phyloP scores from a whole-genome alignment of 2,888 invertebrate genomes.

The Amphipyra tragopoginis region DNA sequence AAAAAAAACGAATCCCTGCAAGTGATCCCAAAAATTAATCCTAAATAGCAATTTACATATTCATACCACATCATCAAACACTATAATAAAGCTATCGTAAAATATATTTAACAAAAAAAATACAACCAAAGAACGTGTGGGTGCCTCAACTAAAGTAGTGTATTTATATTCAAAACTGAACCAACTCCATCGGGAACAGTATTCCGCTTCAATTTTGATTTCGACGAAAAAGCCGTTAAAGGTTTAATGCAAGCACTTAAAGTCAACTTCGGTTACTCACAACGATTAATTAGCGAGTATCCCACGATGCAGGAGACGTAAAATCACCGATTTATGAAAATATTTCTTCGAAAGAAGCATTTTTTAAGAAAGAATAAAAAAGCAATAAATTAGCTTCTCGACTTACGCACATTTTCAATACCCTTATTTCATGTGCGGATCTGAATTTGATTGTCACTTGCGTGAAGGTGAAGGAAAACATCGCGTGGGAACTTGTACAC shows the following conservation, averaged over 20 bases:
- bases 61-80: conserved; percentile 25
- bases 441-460: no score
- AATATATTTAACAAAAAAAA: conserved; percentile 10
- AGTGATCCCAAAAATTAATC: neutral
- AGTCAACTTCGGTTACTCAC: conserved; percentile 30
- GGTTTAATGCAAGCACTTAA: conserved; percentile 51
- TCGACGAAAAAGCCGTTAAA: conserved; percentile 64
- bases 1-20: neutral
- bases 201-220: conserved; percentile 61
- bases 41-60: conserved; percentile 41
- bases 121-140: conserved; percentile 1
- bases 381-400: no score
- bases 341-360: neutral
- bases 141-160: conserved; percentile 40
- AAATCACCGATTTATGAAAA: conserved; percentile 29
- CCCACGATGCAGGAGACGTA: conserved; percentile 19
- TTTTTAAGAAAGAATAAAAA: no score
- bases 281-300: conserved; percentile 48
- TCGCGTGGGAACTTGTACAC: no score
- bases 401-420: no score
- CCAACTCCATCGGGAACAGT: conserved; percentile 41
- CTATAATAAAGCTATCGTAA: conserved; percentile 24
- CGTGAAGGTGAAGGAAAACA: no score
- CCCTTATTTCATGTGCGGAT: no score
- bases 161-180: conserved; percentile 39